phyloP scores from a whole-genome alignment of 2,797 vertebrate genomes.

The Pangasius krempfi region DNA sequence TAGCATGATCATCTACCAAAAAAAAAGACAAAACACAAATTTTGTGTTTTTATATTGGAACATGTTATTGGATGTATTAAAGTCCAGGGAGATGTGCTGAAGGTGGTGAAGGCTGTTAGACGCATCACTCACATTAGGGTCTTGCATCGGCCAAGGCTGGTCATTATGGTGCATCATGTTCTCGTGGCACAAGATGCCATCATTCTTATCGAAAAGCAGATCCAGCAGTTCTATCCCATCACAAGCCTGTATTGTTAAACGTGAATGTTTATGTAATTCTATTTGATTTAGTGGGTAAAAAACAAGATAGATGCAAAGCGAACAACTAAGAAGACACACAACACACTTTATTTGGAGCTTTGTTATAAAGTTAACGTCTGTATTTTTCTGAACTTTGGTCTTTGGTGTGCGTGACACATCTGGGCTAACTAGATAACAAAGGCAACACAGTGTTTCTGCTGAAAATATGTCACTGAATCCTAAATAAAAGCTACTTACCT shows the following conservation, averaged over 20 bases:
- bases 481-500: conserved; percentile 62
- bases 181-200: conserved; percentile 82
- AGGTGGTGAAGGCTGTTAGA: not conserved
- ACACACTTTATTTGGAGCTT: not conserved
- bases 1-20: conserved; percentile 65
- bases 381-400: conserved; percentile 32
- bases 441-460: not conserved
- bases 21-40: conserved; percentile 4
- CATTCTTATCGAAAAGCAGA: conserved; percentile 89
- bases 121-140: conserved; percentile 74
- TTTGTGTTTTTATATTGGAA: too few relatives aligned
- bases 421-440: not conserved
- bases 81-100: not conserved
- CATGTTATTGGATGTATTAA: not conserved
- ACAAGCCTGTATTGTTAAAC: conserved; percentile 65
- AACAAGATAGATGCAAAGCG: not conserved
- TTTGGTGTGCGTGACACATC: not conserved
- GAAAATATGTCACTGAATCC: not conserved
- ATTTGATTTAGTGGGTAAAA: conserved; percentile 45
- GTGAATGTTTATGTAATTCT: not conserved
- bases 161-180: conserved; percentile 68
- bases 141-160: conserved; percentile 69
- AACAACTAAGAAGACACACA: not conserved
- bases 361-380: not conserved
- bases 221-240: conserved; percentile 87